Conservation (phyloP, 1,140 invertebrate genomes). For the Anastatus disparis region DNA sequence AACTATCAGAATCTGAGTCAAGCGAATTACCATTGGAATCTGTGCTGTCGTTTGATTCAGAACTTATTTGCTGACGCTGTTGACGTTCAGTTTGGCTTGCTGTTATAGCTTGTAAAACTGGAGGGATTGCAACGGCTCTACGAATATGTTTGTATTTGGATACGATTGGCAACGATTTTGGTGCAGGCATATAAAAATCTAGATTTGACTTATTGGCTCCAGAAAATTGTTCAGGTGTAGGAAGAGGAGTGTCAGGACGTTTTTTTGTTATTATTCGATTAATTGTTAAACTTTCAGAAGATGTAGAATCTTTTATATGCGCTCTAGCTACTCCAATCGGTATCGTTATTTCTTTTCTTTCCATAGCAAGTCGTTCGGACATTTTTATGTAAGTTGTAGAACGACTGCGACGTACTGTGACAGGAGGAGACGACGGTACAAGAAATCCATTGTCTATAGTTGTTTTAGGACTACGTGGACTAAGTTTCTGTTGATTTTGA, state of each 20-base stretch:
- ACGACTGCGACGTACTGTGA: slow-evolving; percentile 10
- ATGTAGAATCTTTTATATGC: neutral
- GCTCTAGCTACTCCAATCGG: neutral
- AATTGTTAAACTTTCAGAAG: slow-evolving; percentile 1
- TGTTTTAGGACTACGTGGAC: slow-evolving; percentile 8
- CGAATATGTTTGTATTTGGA: slow-evolving; percentile 18
- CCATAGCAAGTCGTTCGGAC: slow-evolving; percentile 15
- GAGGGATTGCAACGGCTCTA: neutral
- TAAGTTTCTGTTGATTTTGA: neutral
- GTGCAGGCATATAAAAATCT: neutral
- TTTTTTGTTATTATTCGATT: slow-evolving; percentile 36
- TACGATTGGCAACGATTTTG: neutral
- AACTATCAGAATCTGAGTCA: neutral
- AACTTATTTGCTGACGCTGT: neutral
- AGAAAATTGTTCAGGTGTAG: slow-evolving; percentile 11
- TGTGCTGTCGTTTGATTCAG: slow-evolving; percentile 23
- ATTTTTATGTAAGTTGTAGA: slow-evolving; percentile 30
- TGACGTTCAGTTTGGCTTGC: slow-evolving; percentile 2
- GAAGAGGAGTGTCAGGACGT: slow-evolving; percentile 52
- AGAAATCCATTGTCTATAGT: slow-evolving; percentile 41
- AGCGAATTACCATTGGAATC: slow-evolving; percentile 55
- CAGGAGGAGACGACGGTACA: slow-evolving; percentile 21
- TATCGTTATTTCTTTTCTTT: slow-evolving; percentile 11
- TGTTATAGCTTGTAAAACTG: neutral
- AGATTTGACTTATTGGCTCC: neutral